phyloP scores from a whole-genome alignment of 2,113 vertebrate species.

The Cygnus buccinator region DNA sequence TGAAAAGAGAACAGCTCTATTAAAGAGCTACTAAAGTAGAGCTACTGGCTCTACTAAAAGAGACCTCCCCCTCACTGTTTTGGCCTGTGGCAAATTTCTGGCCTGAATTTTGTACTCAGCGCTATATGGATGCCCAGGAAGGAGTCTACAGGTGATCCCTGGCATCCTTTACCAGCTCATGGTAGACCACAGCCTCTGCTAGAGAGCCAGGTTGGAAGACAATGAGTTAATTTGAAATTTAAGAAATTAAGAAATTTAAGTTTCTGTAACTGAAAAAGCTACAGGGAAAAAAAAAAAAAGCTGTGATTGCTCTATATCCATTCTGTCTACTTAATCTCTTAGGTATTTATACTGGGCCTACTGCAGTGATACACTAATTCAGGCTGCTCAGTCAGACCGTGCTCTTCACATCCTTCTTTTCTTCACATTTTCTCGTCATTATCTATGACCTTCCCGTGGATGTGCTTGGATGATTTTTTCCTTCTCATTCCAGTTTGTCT shows the following conservation, averaged over 20 bases:
- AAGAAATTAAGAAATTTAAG: too few relatives aligned
- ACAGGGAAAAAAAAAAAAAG: background rate
- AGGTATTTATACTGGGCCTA: background rate
- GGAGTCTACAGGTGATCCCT: background rate
- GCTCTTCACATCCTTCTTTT: background rate
- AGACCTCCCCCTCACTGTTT: background rate
- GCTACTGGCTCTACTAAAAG: too few relatives aligned
- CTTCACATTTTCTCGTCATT: background rate
- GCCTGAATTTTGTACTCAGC: background rate
- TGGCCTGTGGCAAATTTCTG: background rate
- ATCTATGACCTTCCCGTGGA: background rate
- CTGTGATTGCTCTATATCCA: background rate
- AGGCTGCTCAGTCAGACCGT: background rate
- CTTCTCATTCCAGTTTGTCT: background rate
- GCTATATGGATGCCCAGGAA: background rate
- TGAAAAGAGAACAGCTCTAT: too few relatives aligned
- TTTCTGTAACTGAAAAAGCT: background rate
- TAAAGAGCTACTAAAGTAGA: too few relatives aligned
- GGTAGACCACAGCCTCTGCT: background rate
- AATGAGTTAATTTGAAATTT: background rate
- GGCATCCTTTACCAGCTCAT: rapidly evolving
- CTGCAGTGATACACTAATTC: rapidly evolving
- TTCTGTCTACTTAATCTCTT: background rate
- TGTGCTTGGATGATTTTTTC: background rate
- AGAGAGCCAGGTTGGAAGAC: background rate